Percentiles rank a stretch among this genome's conserved stretches.
Evolutionary conservation across 1,140 invertebrate species (phyloP).

Genomic region (Nephila pilipes): DNA sequence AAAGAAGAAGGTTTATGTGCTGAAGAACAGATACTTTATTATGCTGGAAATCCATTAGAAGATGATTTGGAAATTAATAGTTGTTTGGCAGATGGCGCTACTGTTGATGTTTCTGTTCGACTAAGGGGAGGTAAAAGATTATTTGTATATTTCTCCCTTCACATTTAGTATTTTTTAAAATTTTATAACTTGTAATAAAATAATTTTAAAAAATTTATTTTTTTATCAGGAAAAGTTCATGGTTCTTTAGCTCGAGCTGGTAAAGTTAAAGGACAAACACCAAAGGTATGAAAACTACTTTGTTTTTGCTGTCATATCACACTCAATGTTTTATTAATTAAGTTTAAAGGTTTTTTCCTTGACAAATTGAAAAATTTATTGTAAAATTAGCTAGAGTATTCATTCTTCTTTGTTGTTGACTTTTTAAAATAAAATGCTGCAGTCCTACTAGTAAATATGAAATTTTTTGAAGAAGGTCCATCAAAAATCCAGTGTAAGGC

Average conservation of each 20-base stretch:
- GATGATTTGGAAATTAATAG: conserved; percentile 85
- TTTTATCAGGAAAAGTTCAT: conserved; percentile 92
- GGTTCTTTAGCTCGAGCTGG: conserved; percentile 99
- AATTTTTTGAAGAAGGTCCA: too few species aligned
- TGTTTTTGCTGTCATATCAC: too few species aligned
- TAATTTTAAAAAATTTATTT: not conserved
- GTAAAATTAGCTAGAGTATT: too few species aligned
- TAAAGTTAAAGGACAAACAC: conserved; percentile 99
- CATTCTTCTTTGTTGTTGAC: too few species aligned
- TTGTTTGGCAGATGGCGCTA: conserved; percentile 84
- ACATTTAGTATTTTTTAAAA: too few species aligned
- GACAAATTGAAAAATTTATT: too few species aligned
- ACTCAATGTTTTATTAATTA: too few species aligned
- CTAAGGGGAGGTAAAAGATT: conserved; percentile 91
- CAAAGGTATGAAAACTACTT: conserved; percentile 95
- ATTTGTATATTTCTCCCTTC: too few species aligned
- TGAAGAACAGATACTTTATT: conserved; percentile 87
- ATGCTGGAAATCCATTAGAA: conserved; percentile 87
- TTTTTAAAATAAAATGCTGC: too few species aligned
- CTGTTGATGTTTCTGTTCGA: conserved; percentile 90
- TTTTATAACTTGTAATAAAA: not conserved
- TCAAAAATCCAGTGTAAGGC: too few species aligned
- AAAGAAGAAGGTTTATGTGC: conserved; percentile 83
- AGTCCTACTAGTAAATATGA: too few species aligned
- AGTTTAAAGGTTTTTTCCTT: too few species aligned